A percentile compares a stretch with the other conserved stretches of the same genome.
phyloP scores from a whole-genome alignment of 2,888 invertebrate species.

The Hydrotaea diabolus region DNA sequence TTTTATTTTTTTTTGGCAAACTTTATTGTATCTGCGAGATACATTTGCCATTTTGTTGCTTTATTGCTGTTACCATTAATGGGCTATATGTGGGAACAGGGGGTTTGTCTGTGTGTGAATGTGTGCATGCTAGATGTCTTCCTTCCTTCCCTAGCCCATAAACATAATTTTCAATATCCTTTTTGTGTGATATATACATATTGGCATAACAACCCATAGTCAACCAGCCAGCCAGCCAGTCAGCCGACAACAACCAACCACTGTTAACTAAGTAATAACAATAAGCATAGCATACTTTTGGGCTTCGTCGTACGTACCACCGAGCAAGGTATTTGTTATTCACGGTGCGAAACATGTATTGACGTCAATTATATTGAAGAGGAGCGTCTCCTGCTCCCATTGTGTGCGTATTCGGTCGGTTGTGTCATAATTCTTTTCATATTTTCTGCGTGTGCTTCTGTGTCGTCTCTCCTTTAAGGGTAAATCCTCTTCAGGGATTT shows the following conservation, averaged over 20 bases:
- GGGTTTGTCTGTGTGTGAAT: not conserved
- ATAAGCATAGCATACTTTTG: conserved; percentile 63
- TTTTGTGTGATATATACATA: conserved; percentile 44
- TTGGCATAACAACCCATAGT: conserved; percentile 34
- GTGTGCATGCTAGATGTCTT: not conserved
- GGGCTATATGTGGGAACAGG: not conserved
- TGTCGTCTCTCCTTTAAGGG: conserved; percentile 51
- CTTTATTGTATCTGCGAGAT: not conserved
- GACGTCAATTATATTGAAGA: conserved; percentile 81
- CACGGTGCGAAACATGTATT: conserved; percentile 81
- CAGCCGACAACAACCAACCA: conserved; percentile 48
- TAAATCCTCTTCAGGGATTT: conserved; percentile 81
- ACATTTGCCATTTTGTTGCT: conserved; percentile 40
- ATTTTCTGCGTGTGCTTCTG: conserved; percentile 68
- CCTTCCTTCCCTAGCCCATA: conserved; percentile 65
- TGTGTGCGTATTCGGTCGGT: not conserved
- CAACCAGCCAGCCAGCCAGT: not conserved
- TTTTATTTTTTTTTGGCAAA: conserved; percentile 40
- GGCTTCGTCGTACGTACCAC: conserved; percentile 15
- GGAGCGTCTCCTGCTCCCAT: conserved; percentile 54
- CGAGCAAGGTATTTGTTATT: conserved; percentile 65
- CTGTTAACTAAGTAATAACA: conserved; percentile 43
- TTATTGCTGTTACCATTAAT: conserved; percentile 2
- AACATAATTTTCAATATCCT: conserved; percentile 67
- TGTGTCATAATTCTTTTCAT: conserved; percentile 62